Evolutionary conservation across 2,797 vertebrate species (phyloP).

Genomic region (Xenops minutus): DNA sequence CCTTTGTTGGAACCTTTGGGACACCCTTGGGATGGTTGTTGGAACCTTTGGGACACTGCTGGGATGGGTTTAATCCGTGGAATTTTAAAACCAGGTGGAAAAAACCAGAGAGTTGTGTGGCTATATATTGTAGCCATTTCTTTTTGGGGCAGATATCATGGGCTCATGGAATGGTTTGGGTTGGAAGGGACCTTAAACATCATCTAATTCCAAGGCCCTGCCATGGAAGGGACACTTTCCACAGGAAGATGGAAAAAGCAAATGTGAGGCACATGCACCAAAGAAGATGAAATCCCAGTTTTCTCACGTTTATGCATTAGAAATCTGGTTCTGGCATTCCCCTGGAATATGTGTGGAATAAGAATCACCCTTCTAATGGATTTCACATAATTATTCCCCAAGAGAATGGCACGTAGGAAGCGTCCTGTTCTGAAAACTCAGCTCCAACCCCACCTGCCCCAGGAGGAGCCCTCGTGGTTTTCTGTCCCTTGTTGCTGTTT

Average conservation of each 20-base stretch:
- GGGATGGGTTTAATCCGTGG: fast-evolving
- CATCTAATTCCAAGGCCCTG: not conserved
- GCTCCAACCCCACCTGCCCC: too few relatives aligned
- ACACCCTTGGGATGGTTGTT: fast-evolving
- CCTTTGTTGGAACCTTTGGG: not conserved
- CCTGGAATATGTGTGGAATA: not conserved
- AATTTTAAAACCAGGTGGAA: fast-evolving
- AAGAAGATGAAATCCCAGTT: not conserved
- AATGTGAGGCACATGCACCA: not conserved
- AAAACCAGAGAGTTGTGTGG: fast-evolving
- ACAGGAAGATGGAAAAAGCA: not conserved
- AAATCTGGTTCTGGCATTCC: not conserved
- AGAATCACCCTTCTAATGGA: not conserved
- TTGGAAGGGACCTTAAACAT: not conserved
- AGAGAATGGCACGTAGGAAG: not conserved
- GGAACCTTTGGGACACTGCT: not conserved
- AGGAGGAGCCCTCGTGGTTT: not conserved
- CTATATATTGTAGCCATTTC: fast-evolving
- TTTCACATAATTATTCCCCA: fast-evolving
- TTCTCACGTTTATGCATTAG: fast-evolving
- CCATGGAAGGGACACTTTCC: not conserved
- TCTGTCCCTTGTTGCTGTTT: not conserved
- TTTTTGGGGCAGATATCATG: not conserved
- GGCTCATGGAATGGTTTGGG: not conserved
- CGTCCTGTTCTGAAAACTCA: not conserved